Conservation (phyloP, 2,797 vertebrate genomes). For the Cyclura pinguis region DNA sequence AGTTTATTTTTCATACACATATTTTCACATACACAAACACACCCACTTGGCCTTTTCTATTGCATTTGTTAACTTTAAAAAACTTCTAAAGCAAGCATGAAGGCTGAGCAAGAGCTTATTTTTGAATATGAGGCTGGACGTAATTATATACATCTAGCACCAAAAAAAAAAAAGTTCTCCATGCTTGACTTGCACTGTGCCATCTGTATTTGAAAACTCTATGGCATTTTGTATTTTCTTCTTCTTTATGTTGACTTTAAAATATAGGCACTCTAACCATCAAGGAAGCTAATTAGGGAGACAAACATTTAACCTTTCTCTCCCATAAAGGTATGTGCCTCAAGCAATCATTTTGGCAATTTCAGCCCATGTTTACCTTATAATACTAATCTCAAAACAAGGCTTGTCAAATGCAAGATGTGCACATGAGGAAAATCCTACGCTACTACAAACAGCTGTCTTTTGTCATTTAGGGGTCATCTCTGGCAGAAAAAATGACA, state of each 20-base stretch:
- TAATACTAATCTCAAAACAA: no score
- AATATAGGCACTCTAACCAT: not conserved
- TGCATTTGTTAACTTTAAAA: slow-evolving; percentile 8
- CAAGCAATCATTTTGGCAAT: no score
- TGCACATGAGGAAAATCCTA: no score
- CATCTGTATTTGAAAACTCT: slow-evolving; percentile 29
- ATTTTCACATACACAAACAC: not conserved
- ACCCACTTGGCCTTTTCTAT: not conserved
- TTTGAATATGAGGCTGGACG: not conserved
- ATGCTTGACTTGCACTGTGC: slow-evolving; percentile 34
- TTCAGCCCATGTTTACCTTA: no score
- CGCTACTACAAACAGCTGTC: no score
- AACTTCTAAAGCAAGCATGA: not conserved
- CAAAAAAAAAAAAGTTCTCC: slow-evolving; percentile 27
- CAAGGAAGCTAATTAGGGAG: not conserved
- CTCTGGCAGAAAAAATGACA: no score
- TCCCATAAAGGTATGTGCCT: no score
- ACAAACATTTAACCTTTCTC: not conserved
- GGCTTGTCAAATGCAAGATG: no score
- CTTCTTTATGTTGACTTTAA: not conserved
- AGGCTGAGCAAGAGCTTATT: not conserved
- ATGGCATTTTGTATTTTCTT: not conserved
- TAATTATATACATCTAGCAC: not conserved
- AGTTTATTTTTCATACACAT: not conserved
- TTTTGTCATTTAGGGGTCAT: no score